Evolutionary conservation across 2,888 invertebrate genomes (phyloP), one percentile per base, ranked within the genome.

Genomic region (Opisthograptis luteolata): DNA sequence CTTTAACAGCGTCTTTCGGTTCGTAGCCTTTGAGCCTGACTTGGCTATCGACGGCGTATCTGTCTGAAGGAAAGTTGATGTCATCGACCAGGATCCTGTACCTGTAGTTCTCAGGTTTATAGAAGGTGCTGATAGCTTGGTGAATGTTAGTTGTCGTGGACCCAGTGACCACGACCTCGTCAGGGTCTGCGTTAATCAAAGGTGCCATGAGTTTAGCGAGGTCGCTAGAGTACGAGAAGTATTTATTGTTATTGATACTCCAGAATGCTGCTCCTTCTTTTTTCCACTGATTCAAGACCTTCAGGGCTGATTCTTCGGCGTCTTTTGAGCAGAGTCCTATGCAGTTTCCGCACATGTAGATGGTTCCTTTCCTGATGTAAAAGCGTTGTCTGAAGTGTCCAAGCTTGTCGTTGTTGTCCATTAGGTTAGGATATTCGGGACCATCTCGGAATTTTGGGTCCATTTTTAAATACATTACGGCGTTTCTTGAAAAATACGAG

Each of bases 261-360:
- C 85, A 88, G 8, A 88, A 30, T 74, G 32, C 79, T 76, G 0
- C 87, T 2, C 79, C 84, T 54, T 84, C 72, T 0, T 65, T 60
- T 54, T 85, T 88, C 88, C 88, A 88, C 17, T 62, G 64, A 31
- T 4, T 79, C 66, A 3, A 87, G 41, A 1, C 68, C 8, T 64
- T 60, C 4, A 73, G 20, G 0, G 80, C 55, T 2, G 66, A 56
- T 32, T 77, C 66, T 55, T 83, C 84, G 0, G 87, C 78, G 39
- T 87, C 86, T 48, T 70, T 82, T 0, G 82, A 81, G 2, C 81
- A 79, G 2, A 86, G 63, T 1, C 88, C 87, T n/a, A 87, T 50
- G 0, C 86, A 85, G 54, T 87, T 86, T 0, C 87, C 87, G 40
- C 84, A 85, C 76, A 88, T 71, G 62, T 87, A 87, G 13, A 84